These are phyloP conservation scores for Crotalus horridus DNA, from an alignment of 2,113 vertebrate genomes.

Conservation along the genomic window DNA sequence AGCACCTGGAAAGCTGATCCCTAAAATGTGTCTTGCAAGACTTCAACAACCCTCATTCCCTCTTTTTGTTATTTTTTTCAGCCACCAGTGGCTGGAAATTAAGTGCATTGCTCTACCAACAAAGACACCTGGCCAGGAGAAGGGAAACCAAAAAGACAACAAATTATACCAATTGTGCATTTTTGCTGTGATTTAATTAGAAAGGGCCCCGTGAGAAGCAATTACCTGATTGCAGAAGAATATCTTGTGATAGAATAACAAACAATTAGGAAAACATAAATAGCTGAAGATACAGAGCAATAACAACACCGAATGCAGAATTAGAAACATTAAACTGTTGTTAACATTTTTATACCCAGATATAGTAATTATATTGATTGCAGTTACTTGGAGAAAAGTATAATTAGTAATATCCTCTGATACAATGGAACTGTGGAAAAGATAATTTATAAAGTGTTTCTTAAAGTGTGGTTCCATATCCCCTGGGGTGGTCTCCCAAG, in stretches of 20 bases:
- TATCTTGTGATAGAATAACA: constrained; percentile 31
- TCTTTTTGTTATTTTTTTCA: background rate
- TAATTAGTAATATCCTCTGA: background rate
- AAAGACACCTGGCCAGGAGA: background rate
- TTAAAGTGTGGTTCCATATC: background rate
- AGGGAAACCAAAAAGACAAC: background rate
- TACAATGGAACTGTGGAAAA: constrained; percentile 1
- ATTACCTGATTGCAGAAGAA: constrained; percentile 18
- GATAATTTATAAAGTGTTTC: background rate
- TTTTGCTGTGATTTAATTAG: constrained; percentile 31
- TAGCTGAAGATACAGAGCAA: constrained; percentile 17
- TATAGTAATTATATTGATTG: constrained; percentile 14
- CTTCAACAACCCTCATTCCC: background rate
- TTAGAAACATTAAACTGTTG: constrained; percentile 22
- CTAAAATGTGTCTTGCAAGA: background rate
- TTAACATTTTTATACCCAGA: constrained; percentile 23
- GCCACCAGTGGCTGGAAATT: background rate
- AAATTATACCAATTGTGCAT: constrained; percentile 6
- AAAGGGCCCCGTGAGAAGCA: constrained; percentile 4
- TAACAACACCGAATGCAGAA: constrained; percentile 17
- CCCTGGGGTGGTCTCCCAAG: background rate
- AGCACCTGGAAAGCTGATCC: background rate
- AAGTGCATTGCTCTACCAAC: background rate
- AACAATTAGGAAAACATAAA: constrained; percentile 31
- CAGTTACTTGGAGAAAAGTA: constrained; percentile 22